A percentile compares a stretch with the other conserved stretches of the same genome.
phyloP scores from a whole-genome alignment of 2,888 invertebrate genomes.

The Cerastoderma edule region DNA sequence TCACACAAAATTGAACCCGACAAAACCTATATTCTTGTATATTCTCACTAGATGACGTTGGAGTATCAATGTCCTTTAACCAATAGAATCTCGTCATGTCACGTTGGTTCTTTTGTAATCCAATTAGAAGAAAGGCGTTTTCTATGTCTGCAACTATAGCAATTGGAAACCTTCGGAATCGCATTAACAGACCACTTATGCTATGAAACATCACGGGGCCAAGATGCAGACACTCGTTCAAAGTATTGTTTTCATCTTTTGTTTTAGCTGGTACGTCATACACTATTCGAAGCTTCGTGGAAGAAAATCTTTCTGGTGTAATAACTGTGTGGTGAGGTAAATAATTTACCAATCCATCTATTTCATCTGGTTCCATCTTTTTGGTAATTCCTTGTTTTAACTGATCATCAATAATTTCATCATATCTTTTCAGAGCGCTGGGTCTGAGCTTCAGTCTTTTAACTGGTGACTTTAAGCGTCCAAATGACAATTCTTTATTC shows the following conservation, averaged over 20 bases:
- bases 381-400: conserved; percentile 28
- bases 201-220: conserved; percentile 28
- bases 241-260: conserved; percentile 13
- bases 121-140: conserved; percentile 33
- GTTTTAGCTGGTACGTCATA: conserved; percentile 3
- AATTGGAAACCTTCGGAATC: conserved; percentile 2
- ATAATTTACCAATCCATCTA: conserved; percentile 18
- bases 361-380: not conserved
- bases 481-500: conserved; percentile 33
- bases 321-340: conserved; percentile 36
- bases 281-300: conserved; percentile 21
- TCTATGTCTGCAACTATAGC: conserved; percentile 18
- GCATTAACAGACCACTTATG: conserved; percentile 18
- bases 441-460: conserved; percentile 25
- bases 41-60: not conserved
- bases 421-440: conserved; percentile 17
- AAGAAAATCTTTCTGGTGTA: conserved; percentile 24
- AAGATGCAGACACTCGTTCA: conserved; percentile 35
- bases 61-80: conserved; percentile 15
- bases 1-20: conserved; percentile 33
- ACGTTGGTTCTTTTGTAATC: not conserved
- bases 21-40: conserved; percentile 28
- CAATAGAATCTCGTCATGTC: conserved; percentile 26
- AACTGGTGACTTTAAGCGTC: conserved; percentile 21
- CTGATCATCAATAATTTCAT: conserved; percentile 31